Evolutionary conservation across 2,888 invertebrate genomes (phyloP).

Genomic region (Lottia scabra): DNA sequence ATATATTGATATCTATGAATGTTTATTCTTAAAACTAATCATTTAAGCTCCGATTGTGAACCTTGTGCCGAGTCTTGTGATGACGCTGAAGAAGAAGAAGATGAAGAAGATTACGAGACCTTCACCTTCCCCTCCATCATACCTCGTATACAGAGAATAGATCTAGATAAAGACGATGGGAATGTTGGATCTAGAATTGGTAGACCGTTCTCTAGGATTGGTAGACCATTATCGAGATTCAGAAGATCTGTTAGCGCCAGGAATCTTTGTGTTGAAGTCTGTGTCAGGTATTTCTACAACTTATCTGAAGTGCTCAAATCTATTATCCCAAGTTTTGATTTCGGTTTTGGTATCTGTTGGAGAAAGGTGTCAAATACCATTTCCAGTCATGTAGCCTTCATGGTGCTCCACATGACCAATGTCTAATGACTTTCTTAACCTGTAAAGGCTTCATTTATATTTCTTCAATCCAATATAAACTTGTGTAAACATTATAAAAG

Average conservation of each 20-base stretch:
- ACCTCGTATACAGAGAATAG: slow-evolving; percentile 25
- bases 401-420: too few relatives aligned
- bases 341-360: too few relatives aligned
- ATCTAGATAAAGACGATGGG: background rate
- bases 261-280: slow-evolving; percentile 41
- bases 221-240: slow-evolving; percentile 16
- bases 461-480: too few relatives aligned
- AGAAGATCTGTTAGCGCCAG: slow-evolving; percentile 33
- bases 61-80: slow-evolving; percentile 33
- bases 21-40: too few relatives aligned
- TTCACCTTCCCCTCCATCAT: slow-evolving; percentile 36
- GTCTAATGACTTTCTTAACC: too few relatives aligned
- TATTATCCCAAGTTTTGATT: too few relatives aligned
- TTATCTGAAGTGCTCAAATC: too few relatives aligned
- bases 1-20: too few relatives aligned
- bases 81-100: slow-evolving; percentile 25
- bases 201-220: slow-evolving; percentile 27
- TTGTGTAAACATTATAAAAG: too few relatives aligned
- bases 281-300: slow-evolving; percentile 37
- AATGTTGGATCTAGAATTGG: slow-evolving; percentile 13
- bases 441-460: too few relatives aligned
- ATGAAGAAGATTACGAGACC: slow-evolving; percentile 27
- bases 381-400: too few relatives aligned
- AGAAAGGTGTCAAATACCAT: too few relatives aligned
- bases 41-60: slow-evolving; percentile 24